phyloP scores from a whole-genome alignment of 2,888 invertebrate species.

The Metalampra italica region DNA sequence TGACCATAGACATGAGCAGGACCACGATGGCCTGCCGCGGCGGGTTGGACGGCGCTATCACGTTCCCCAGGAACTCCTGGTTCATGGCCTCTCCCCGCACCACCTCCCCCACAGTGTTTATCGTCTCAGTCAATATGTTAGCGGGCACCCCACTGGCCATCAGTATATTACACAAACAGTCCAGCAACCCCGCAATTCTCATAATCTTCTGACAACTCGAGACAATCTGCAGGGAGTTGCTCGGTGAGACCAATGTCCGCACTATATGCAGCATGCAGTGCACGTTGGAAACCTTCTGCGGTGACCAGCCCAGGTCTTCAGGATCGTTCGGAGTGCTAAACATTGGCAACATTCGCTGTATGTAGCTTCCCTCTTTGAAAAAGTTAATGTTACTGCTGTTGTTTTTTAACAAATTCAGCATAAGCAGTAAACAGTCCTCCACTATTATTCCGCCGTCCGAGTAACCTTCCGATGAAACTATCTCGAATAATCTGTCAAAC shows the following conservation, averaged over 20 bases:
- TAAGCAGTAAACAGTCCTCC: conserved; percentile 96
- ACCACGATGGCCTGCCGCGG: conserved; percentile 97
- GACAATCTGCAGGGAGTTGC: conserved; percentile 91
- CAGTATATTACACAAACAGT: conserved; percentile 88
- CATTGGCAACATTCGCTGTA: conserved; percentile 93
- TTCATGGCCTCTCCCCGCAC: conserved; percentile 93
- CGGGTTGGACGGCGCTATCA: conserved; percentile 95
- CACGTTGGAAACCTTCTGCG: conserved; percentile 96
- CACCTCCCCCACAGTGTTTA: conserved; percentile 96
- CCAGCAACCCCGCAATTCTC: conserved; percentile 84
- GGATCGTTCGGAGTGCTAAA: conserved; percentile 86
- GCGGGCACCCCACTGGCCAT: conserved; percentile 98
- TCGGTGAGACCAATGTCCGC: conserved; percentile 94
- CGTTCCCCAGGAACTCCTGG: conserved; percentile 93
- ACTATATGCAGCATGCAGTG: conserved; percentile 95
- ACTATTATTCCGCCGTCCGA: conserved; percentile 98
- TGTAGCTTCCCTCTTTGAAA: conserved; percentile 98
- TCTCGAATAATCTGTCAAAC: conserved; percentile 96
- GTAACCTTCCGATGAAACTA: conserved; percentile 93
- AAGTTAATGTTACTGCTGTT: conserved; percentile 99
- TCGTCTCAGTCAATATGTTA: conserved; percentile 96
- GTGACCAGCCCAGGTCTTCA: conserved; percentile 90
- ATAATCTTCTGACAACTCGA: conserved; percentile 92
- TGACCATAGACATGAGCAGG: conserved; percentile 98
- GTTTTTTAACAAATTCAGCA: conserved; percentile 95